Conservation (phyloP, 2,888 invertebrate genomes). For the Acrobasis suavella region DNA sequence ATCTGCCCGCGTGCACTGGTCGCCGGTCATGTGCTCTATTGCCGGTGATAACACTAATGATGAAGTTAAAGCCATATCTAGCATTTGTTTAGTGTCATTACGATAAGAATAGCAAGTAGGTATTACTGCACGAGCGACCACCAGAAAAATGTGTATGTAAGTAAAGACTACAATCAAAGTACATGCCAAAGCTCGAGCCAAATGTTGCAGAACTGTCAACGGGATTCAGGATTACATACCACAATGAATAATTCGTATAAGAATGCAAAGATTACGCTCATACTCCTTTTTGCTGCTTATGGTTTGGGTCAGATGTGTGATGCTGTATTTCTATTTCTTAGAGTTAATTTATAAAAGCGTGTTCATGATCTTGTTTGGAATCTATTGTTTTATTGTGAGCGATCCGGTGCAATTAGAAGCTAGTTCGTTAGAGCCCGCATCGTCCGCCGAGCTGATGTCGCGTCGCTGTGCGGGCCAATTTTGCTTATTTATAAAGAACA, state of each 20-base stretch:
- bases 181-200: too few relatives aligned
- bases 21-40: not conserved
- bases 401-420: not conserved
- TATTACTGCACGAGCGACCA: not conserved
- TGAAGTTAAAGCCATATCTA: not conserved
- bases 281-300: too few relatives aligned
- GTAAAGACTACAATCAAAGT: too few relatives aligned
- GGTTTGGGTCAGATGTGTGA: too few relatives aligned
- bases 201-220: too few relatives aligned
- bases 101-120: not conserved
- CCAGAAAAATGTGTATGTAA: not conserved
- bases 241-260: too few relatives aligned
- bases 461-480: not conserved
- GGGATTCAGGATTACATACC: too few relatives aligned
- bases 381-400: not conserved
- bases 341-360: not conserved
- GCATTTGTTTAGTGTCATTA: not conserved
- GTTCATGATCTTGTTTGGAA: not conserved
- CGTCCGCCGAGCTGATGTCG: not conserved
- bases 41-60: slow-evolving; percentile 6
- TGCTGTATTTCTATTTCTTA: too few relatives aligned
- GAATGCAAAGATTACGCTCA: too few relatives aligned
- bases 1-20: slow-evolving; percentile 2
- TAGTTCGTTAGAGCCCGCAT: slow-evolving; percentile 1
- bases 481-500: not conserved